Percentiles rank a stretch among this genome's conserved stretches.
Conservation (phyloP, 2,888 invertebrate species). For the Folsomia candida region DNA sequence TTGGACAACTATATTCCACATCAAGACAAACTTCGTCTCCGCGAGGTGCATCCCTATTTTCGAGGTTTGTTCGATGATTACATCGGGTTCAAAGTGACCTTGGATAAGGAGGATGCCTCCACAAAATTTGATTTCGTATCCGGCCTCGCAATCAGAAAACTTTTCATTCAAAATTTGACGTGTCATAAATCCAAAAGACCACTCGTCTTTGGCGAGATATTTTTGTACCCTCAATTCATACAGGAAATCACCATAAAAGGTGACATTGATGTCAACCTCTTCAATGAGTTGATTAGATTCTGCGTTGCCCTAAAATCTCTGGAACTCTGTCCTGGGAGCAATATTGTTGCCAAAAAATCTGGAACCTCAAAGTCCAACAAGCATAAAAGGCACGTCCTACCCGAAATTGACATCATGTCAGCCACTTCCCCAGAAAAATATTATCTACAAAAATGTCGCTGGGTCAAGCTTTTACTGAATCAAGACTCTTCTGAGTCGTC, state of each 20-base stretch:
- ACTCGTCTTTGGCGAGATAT: slow-evolving; percentile 10
- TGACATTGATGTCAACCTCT: slow-evolving; percentile 14
- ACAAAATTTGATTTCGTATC: slow-evolving; percentile 22
- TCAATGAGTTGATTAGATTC: slow-evolving; percentile 20
- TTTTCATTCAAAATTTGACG: slow-evolving; percentile 23
- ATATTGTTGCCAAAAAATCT: too few relatives aligned
- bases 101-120: slow-evolving; percentile 1
- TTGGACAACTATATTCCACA: neutral
- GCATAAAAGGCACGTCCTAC: slow-evolving; percentile 7
- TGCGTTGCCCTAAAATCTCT: slow-evolving; percentile 24
- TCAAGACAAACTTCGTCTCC: slow-evolving; percentile 12
- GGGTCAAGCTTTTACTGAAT: neutral
- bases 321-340: slow-evolving; percentile 22
- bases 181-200: too few relatives aligned
- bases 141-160: slow-evolving; percentile 14
- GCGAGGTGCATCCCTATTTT: slow-evolving; percentile 22
- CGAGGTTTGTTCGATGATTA: slow-evolving; percentile 26
- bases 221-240: slow-evolving; percentile 19
- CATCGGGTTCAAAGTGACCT: slow-evolving; percentile 19
- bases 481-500: neutral
- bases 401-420: slow-evolving; percentile 21
- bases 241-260: slow-evolving; percentile 26
- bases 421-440: neutral
- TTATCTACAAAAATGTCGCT: neutral
- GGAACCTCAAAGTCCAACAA: neutral